phyloP scores from a whole-genome alignment of 2,888 invertebrate species.

The Molanna angustata region DNA sequence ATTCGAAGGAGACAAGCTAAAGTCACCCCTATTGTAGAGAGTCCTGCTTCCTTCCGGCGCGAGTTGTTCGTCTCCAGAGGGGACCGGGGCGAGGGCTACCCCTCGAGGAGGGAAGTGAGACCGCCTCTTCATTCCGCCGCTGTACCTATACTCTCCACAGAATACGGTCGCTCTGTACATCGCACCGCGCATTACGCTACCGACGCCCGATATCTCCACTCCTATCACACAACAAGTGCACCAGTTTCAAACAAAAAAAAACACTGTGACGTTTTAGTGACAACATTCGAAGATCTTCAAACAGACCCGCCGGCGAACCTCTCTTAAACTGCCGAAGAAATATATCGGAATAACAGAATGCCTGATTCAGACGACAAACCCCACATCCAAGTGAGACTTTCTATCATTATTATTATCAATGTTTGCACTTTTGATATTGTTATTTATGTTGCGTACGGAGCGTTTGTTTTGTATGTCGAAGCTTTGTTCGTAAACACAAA shows the following conservation, averaged over 20 bases:
- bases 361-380: slow-evolving; percentile 26
- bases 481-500: too few species aligned
- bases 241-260: too few species aligned
- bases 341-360: slow-evolving; percentile 11
- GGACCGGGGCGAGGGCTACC: too few species aligned
- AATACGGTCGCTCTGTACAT: slow-evolving; percentile 5
- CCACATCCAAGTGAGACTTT: slow-evolving; percentile 25
- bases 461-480: too few species aligned
- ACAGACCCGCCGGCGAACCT: too few species aligned
- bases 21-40: slow-evolving; percentile 13
- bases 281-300: background rate
- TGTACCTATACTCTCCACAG: too few species aligned
- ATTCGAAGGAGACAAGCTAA: slow-evolving; percentile 1
- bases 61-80: background rate
- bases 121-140: background rate
- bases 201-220: slow-evolving; percentile 20
- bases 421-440: background rate
- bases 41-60: slow-evolving; percentile 4
- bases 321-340: background rate
- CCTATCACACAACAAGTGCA: slow-evolving; percentile 8
- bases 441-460: background rate
- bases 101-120: background rate
- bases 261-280: background rate
- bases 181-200: slow-evolving; percentile 13
- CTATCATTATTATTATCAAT: background rate